A percentile compares a stretch with the other conserved stretches of the same genome.
Evolutionary conservation across 35 echinoderm and acorn worm genomes (phyloP).

Genomic region (Stichopus chloronotus): DNA sequence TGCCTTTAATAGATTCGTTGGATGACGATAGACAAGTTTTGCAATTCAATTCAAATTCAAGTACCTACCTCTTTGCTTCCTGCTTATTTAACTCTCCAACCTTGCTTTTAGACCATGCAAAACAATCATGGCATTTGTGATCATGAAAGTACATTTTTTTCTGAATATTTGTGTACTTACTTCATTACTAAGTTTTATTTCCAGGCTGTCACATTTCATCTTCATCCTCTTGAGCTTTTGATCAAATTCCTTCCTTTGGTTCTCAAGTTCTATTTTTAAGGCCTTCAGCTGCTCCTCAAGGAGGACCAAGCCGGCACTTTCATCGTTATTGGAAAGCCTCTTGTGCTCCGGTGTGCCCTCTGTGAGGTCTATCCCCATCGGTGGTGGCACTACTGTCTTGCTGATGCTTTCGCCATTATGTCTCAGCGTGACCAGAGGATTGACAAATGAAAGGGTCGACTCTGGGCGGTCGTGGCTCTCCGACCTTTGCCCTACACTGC

Average conservation of each 20-base stretch:
- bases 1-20: too few species aligned
- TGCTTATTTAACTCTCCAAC: too few species aligned
- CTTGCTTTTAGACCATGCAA: too few species aligned
- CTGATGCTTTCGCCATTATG: neutral
- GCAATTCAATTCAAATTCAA: too few species aligned
- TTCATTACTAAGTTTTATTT: constrained; percentile 89
- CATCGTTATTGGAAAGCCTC: constrained; percentile 33
- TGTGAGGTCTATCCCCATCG: constrained; percentile 67
- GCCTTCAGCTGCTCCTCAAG: constrained; percentile 72
- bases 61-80: too few species aligned
- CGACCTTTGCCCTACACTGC: neutral
- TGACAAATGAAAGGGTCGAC: constrained; percentile 13
- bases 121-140: too few species aligned
- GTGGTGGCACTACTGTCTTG: neutral
- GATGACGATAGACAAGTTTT: too few species aligned
- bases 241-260: constrained; percentile 69
- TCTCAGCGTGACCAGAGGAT: constrained; percentile 10
- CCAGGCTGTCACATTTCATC: constrained; percentile 79
- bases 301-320: neutral
- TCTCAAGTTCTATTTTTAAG: constrained; percentile 80
- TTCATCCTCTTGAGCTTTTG: constrained; percentile 71
- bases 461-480: constrained; percentile 16
- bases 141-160: too few species aligned
- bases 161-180: constrained; percentile 44
- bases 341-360: constrained; percentile 73